Base-by-base conservation (phyloP, 2,888 invertebrate genomes). In the Caenorhabditis macrosperma region DNA sequence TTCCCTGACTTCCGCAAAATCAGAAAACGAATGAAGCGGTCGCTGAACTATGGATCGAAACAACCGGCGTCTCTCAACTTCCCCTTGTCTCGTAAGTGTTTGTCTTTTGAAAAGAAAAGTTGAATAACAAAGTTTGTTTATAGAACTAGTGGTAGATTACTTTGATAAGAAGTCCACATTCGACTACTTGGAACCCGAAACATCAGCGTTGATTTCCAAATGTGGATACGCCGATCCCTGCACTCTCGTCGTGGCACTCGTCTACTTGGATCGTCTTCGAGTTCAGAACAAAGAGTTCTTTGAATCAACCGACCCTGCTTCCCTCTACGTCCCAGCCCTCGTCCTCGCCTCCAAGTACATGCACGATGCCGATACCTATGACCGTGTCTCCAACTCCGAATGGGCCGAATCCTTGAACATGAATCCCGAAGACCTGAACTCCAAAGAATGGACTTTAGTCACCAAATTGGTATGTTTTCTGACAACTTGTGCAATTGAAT, bases 301-400 rank as follows among this genome's bases (percentile, higher is more conserved):
- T 80, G 93, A 94, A 86, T 93, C 93, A 88, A 94, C 95, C 60
- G 94, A 95, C 33, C 96, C 97, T 15, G 63, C 95, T 33, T 96
- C 97, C 91, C 93, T 98, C 76, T 97, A 97, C 92, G 93, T 98
- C 74, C 95, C 97, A 81, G 96, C 97, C 75, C 93, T 97, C 94
- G 97, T 96, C 95, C 94, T 97, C 88, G 96, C 97, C 67, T 96
- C 95, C 89, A 98, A 98, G 93, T 97, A 95, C 92, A 92, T 96
- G 86, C 95, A 96, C 91, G 96, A 96, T 89, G 95, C 95, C 89
- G 96, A 96, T 46, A 95, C 95, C 90, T 94, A 95, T 82, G 96
- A 96, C 44, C 57, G 85, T 5, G 84, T 83, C n/a, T 71, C 85
- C 90, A 94, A 96, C 90, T 94, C 94, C 71, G 96, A 96, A 92